Evolutionary conservation across 2,113 vertebrate genomes (phyloP).

Genomic region (Cathartes aura): DNA sequence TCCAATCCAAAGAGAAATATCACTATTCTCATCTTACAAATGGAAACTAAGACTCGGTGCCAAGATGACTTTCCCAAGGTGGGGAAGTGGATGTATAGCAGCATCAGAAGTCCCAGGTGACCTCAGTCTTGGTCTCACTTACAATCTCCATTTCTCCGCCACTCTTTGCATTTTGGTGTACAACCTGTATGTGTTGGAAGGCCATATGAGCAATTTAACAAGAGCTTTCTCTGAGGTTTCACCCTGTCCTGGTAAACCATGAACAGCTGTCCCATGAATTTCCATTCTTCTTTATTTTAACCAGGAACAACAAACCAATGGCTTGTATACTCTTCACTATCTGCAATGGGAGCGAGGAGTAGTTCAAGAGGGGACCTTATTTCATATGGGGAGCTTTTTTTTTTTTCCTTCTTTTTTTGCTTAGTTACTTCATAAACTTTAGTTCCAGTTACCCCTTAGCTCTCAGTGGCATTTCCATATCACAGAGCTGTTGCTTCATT

Average conservation of each 20-base stretch:
- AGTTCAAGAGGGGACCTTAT: not conserved
- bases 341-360: not conserved
- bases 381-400: not conserved
- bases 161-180: not conserved
- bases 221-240: not conserved
- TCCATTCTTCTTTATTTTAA: not conserved
- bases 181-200: not conserved
- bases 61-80: not conserved
- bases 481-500: slow-evolving; percentile 28
- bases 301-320: not conserved
- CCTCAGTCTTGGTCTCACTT: not conserved
- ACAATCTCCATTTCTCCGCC: not conserved
- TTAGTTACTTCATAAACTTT: slow-evolving; percentile 14
- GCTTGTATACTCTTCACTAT: not conserved
- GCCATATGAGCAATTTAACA: not conserved
- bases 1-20: not conserved
- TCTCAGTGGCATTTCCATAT: slow-evolving; percentile 31
- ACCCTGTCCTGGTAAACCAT: not conserved
- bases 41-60: not conserved
- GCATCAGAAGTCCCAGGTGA: not conserved
- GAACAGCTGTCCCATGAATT: not conserved
- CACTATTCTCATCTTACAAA: not conserved
- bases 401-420: not conserved
- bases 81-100: not conserved
- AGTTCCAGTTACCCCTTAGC: slow-evolving; percentile 14